A percentile compares a stretch with the other conserved stretches of the same genome.
Conservation (phyloP, 2,797 vertebrate genomes). For the Sciurus carolinensis region DNA sequence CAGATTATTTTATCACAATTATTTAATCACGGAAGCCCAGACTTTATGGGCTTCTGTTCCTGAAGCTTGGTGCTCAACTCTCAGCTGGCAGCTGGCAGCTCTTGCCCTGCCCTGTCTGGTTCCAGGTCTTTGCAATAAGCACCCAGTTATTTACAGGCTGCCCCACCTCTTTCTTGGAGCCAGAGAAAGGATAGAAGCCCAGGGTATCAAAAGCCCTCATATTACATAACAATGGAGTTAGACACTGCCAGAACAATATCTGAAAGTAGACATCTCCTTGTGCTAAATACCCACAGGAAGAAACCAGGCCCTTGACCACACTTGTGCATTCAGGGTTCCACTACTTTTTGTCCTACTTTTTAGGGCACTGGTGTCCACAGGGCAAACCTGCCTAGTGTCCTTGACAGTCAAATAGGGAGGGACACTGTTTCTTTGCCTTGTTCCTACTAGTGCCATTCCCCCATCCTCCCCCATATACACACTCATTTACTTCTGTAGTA, state of each 20-base stretch:
- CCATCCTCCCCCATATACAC: not conserved
- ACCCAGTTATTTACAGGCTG: constrained; percentile 7
- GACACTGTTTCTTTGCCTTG: not conserved
- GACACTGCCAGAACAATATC: not conserved
- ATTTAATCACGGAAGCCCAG: constrained; percentile 37
- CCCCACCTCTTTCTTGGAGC: constrained; percentile 47
- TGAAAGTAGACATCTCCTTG: not conserved
- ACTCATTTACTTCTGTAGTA: not conserved
- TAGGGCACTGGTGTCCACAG: not conserved
- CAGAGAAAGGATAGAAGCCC: constrained; percentile 14
- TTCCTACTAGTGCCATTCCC: not conserved
- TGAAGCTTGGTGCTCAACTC: not conserved
- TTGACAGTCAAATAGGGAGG: not conserved
- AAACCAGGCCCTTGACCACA: not conserved
- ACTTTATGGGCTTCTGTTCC: not conserved
- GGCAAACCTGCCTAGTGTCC: not conserved
- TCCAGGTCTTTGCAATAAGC: constrained; percentile 48
- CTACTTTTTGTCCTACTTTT: not conserved
- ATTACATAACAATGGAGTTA: not conserved
- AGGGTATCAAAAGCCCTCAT: constrained; percentile 6
- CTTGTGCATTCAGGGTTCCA: not conserved
- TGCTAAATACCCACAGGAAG: not conserved
- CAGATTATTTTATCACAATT: constrained; percentile 37
- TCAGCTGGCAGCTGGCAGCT: constrained; percentile 56
- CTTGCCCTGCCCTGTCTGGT: not conserved